Evolutionary conservation across 2,797 vertebrate species (phyloP).

Genomic region (Chrysolophus pictus): DNA sequence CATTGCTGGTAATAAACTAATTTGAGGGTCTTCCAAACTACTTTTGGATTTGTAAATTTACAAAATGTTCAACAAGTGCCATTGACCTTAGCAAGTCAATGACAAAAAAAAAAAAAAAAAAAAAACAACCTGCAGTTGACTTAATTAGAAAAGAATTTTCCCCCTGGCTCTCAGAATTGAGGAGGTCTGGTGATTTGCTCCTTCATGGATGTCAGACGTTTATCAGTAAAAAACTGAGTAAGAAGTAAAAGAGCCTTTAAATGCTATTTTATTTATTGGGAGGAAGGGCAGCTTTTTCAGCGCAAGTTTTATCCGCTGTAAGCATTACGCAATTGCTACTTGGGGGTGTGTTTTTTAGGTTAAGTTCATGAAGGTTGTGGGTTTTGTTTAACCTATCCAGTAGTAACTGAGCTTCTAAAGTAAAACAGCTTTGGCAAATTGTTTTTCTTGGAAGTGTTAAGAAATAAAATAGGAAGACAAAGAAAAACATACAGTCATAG

Average conservation of each 20-base stretch:
- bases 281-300: background rate
- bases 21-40: constrained; percentile 10
- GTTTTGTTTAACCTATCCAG: background rate
- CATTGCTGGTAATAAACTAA: background rate
- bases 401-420: background rate
- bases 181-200: background rate
- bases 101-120: background rate
- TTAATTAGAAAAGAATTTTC: constrained; percentile 8
- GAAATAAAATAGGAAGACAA: background rate
- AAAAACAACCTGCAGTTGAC: background rate
- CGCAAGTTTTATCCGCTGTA: background rate
- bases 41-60: background rate
- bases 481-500: background rate
- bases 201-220: background rate
- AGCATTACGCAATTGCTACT: background rate
- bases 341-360: background rate
- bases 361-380: background rate
- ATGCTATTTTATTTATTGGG: background rate
- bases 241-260: background rate
- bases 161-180: background rate
- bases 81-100: background rate
- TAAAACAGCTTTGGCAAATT: background rate
- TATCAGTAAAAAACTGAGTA: background rate
- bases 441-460: constrained; percentile 1
- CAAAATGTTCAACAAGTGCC: background rate